Conservation (phyloP, 2,113 vertebrate genomes). For the Dicaeum eximium region DNA sequence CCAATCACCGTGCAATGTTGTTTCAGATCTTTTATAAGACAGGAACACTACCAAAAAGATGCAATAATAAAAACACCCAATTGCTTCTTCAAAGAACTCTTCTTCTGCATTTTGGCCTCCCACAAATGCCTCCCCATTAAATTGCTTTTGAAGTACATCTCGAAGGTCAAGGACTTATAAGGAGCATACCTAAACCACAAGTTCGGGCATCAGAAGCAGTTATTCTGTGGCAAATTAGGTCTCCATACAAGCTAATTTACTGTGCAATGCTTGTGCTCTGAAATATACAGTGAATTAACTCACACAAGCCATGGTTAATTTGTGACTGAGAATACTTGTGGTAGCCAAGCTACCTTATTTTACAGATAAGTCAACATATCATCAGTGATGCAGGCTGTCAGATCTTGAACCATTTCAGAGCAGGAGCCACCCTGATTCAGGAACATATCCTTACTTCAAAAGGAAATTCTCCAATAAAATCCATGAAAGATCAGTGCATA, state of each 20-base stretch:
- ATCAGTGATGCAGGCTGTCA: neutral
- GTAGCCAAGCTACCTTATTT: neutral
- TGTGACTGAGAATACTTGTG: neutral
- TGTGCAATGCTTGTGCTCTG: neutral
- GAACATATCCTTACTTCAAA: neutral
- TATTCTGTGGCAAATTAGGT: neutral
- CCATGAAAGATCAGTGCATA: neutral
- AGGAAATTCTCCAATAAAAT: neutral
- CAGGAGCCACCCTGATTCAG: neutral
- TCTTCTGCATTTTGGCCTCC: neutral
- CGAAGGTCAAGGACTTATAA: neutral
- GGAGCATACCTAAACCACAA: neutral
- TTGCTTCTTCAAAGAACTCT: neutral
- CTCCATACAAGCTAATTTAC: neutral
- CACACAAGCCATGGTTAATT: neutral
- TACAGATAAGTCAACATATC: neutral
- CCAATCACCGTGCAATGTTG: neutral
- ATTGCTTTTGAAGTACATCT: neutral
- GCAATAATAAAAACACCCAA: neutral
- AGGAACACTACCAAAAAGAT: neutral
- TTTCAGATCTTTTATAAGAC: neutral
- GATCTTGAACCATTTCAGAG: neutral
- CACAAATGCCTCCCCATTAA: neutral
- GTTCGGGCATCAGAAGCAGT: neutral
- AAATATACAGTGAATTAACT: neutral